Base-by-base conservation (phyloP, 2,113 vertebrate species). In the Macrotus californicus region DNA sequence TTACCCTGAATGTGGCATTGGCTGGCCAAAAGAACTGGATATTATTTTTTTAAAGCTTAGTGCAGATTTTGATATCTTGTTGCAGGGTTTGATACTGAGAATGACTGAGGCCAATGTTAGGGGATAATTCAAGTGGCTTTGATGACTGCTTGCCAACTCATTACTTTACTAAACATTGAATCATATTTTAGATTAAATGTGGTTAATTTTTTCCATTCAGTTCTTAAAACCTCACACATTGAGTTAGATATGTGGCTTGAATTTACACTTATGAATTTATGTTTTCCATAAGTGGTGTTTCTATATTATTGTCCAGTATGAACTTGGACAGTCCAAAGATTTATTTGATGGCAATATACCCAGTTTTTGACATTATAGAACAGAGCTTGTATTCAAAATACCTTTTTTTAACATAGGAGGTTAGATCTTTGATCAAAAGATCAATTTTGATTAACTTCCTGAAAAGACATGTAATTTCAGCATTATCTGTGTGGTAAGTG, bases 121-220 rank as follows among this genome's bases (percentile, higher is more conserved):
- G 59, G 48, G 24, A 56, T 91, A 67, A 70, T 94, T 97, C 4
- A 7, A 91, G 91, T 92, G 91, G 79, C 92, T 96, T 82, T 97
- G 93, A 91, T 67, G 86, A 29, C 41, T 93, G 90, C 29, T 96
- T 83, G 81, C 39, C 48, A 88, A 48, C 69, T 92, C 89, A 93
- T 91, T 0, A 0, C 54, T 29, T 97, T 88, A 94, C 90, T 97
- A 66, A 95, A 64, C 41, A 36, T 69, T 97, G 94, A 97, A 92
- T 98, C 97, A 97, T 54, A 84, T 87, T 90, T 89, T 91, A 87
- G 86, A 50, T 93, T 70, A 95, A 94, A 77, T 22, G 29, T 83
- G 48, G 34, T 91, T 95, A 54, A 43, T 52, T 85, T 95, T 92
- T 92, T 93, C 92, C 61, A 34, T 94, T 94, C 48, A 94, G 6